These are phyloP conservation scores for Plemyria rubiginata DNA, from an alignment of 2,888 invertebrate species.

Conservation along the genomic window DNA sequence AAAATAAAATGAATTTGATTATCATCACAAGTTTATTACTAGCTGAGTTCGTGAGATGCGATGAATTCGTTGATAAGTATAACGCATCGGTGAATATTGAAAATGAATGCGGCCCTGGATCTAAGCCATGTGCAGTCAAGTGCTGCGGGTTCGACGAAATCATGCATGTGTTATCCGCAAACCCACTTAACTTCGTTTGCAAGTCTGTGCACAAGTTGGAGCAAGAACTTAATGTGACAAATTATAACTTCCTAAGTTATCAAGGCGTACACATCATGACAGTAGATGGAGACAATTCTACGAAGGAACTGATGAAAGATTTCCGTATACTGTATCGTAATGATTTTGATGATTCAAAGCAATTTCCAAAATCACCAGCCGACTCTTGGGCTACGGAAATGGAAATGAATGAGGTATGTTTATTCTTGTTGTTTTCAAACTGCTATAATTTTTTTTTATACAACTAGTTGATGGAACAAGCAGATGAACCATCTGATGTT, in stretches of 20 bases:
- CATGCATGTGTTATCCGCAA: too few relatives aligned
- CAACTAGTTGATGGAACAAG: too few relatives aligned
- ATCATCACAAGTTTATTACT: background rate
- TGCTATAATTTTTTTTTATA: too few relatives aligned
- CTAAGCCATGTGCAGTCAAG: slow-evolving; percentile 5
- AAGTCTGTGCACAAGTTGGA: background rate
- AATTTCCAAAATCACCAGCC: background rate
- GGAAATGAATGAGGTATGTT: background rate
- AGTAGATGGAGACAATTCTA: background rate
- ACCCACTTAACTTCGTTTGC: background rate
- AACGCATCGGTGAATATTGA: background rate
- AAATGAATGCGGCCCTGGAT: background rate
- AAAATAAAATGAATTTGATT: background rate
- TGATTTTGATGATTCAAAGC: background rate
- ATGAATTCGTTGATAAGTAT: background rate
- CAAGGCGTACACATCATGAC: background rate
- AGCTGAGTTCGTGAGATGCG: background rate
- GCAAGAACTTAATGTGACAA: background rate
- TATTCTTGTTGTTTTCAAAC: background rate
- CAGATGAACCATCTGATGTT: too few relatives aligned
- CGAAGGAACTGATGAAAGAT: background rate
- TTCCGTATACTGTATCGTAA: slow-evolving; percentile 5
- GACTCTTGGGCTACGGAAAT: fast-evolving
- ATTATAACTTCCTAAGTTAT: background rate
- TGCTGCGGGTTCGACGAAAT: slow-evolving; percentile 7